Conservation (phyloP, 2,113 vertebrate species). For the Nothocercus nigrocapillus region DNA sequence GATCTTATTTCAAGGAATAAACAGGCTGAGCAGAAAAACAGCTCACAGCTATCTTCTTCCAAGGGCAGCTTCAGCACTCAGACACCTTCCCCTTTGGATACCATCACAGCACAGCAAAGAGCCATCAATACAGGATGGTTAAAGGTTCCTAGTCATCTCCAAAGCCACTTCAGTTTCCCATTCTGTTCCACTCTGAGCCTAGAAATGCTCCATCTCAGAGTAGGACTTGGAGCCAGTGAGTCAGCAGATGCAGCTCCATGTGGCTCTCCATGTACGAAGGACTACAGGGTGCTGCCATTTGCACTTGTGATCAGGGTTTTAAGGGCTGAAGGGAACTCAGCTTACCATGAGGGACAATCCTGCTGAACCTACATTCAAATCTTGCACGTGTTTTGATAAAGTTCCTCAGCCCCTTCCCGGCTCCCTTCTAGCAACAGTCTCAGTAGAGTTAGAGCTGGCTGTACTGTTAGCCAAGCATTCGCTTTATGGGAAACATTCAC, state of each 20-base stretch:
- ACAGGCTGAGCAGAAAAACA: constrained; percentile 34
- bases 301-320: not conserved
- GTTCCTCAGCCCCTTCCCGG: not conserved
- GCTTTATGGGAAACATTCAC: not conserved
- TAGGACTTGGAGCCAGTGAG: not conserved
- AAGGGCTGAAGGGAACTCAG: not conserved
- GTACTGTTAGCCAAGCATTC: not conserved
- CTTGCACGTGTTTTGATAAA: not conserved
- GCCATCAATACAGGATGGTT: not conserved
- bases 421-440: not conserved
- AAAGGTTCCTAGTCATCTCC: not conserved
- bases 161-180: not conserved
- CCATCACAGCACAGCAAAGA: not conserved
- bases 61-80: constrained; percentile 22
- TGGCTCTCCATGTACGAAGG: not conserved
- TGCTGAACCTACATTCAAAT: not conserved
- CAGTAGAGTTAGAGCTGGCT: not conserved
- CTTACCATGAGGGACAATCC: not conserved
- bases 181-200: not conserved
- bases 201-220: not conserved
- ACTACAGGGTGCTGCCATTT: not conserved
- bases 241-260: not conserved
- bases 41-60: constrained; percentile 3
- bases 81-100: not conserved
- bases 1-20: constrained; percentile 43